Percentiles rank a stretch among this genome's conserved stretches.
Conservation (phyloP, 2,888 invertebrate species). For the Orchesella flavescens region DNA sequence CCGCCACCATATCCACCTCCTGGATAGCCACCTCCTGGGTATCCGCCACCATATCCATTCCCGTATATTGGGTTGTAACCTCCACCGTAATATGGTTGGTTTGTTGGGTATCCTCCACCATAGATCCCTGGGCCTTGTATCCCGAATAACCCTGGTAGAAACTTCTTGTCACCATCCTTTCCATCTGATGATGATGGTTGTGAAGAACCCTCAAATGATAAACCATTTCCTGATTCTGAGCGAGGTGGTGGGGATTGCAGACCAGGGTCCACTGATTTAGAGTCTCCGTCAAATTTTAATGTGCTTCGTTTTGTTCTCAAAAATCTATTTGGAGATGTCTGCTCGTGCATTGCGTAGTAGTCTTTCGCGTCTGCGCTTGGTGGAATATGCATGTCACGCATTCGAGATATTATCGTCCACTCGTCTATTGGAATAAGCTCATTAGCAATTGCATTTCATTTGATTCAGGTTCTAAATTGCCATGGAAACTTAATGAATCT, state of each 20-base stretch:
- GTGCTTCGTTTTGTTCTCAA: not conserved
- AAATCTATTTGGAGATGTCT: not conserved
- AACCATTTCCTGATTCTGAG: not conserved
- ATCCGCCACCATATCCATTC: not conserved
- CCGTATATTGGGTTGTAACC: not conserved
- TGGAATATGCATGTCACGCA: not conserved
- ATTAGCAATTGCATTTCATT: no score
- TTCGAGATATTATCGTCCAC: not conserved
- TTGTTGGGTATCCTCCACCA: not conserved
- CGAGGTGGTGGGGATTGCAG: not conserved
- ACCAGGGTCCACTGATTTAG: not conserved
- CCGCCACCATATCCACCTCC: no score
- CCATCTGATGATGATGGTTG: slow-evolving; percentile 3
- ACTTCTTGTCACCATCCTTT: not conserved
- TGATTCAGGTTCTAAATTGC: no score
- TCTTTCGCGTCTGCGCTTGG: not conserved
- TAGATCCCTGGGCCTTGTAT: not conserved
- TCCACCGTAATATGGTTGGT: not conserved
- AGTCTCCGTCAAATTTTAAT: not conserved
- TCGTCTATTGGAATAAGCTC: no score
- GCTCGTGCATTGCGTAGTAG: not conserved
- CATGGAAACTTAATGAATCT: no score
- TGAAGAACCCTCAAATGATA: no score
- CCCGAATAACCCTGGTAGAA: not conserved
- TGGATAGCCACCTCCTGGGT: not conserved